phyloP scores from a whole-genome alignment of 2,113 vertebrate genomes.

The Thinocorus orbignyianus region DNA sequence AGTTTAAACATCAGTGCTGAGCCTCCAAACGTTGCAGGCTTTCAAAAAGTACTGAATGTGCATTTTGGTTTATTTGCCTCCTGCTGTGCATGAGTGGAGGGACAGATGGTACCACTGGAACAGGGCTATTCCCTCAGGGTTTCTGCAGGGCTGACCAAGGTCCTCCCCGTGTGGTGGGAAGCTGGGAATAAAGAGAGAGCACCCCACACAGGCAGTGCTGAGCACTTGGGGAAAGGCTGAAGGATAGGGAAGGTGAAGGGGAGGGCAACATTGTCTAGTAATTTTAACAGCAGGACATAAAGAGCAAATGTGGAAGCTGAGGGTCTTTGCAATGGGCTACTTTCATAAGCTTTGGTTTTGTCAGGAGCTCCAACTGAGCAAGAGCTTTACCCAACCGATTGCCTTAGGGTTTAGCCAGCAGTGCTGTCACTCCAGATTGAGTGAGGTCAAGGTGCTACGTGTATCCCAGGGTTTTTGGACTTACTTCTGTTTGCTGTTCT shows the following conservation, averaged over 20 bases:
- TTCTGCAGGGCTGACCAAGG: background rate
- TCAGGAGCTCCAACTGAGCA: background rate
- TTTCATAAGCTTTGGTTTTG: background rate
- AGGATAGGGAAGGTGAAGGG: background rate
- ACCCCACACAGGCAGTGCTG: background rate
- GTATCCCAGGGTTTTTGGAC: background rate
- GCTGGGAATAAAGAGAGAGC: background rate
- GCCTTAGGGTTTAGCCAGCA: background rate
- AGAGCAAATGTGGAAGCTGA: background rate
- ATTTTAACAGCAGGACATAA: background rate
- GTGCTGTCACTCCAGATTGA: background rate
- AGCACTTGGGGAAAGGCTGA: background rate
- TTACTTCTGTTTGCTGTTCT: background rate
- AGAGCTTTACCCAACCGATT: background rate
- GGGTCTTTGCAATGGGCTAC: background rate
- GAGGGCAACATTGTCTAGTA: background rate
- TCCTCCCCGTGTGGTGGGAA: background rate
- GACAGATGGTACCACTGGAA: background rate
- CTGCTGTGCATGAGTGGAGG: background rate
- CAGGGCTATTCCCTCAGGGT: background rate
- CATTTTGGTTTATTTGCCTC: background rate
- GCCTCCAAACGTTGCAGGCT: background rate
- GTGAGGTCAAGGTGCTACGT: background rate
- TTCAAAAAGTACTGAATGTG: background rate
- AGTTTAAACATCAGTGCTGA: background rate